Evolutionary conservation across 2,888 invertebrate genomes (phyloP).

Genomic region (Tromatobia lineatoria): DNA sequence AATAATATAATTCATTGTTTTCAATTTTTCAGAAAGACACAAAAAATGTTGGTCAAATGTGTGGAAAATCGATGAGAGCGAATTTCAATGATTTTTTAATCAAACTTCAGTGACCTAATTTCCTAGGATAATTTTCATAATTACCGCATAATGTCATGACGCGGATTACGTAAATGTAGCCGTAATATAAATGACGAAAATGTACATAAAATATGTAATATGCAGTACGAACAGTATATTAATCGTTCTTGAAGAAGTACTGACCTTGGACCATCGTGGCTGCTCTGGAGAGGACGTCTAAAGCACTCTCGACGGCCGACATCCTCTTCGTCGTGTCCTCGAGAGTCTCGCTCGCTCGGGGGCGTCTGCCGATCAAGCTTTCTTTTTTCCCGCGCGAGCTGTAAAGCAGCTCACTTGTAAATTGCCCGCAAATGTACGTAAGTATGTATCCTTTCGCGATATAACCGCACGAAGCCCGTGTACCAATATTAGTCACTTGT

Average conservation of each 20-base stretch:
- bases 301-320: constrained; percentile 93
- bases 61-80: too few species aligned
- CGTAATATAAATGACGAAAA: too few species aligned
- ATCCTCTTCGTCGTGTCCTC: constrained; percentile 82
- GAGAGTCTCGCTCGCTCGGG: constrained; percentile 44
- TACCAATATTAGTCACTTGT: constrained; percentile 12
- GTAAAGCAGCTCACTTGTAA: constrained; percentile 1
- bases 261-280: constrained; percentile 94
- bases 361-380: constrained; percentile 40
- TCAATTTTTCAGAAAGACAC: too few species aligned
- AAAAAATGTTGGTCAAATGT: too few species aligned
- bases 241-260: constrained; percentile 58
- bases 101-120: too few species aligned
- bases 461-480: constrained; percentile 2
- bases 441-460: constrained; percentile 10
- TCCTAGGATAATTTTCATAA: too few species aligned
- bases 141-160: too few species aligned
- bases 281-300: constrained; percentile 95
- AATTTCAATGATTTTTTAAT: too few species aligned
- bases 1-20: too few species aligned
- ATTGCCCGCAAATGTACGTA: constrained; percentile 1
- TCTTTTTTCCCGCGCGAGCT: constrained; percentile 34
- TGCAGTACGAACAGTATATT: neutral
- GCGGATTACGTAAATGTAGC: too few species aligned
- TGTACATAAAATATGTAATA: neutral